Percentiles rank a stretch among this genome's conserved stretches.
Conservation (phyloP, 1,140 invertebrate genomes). For the Pseudomyrmex gracilis region DNA sequence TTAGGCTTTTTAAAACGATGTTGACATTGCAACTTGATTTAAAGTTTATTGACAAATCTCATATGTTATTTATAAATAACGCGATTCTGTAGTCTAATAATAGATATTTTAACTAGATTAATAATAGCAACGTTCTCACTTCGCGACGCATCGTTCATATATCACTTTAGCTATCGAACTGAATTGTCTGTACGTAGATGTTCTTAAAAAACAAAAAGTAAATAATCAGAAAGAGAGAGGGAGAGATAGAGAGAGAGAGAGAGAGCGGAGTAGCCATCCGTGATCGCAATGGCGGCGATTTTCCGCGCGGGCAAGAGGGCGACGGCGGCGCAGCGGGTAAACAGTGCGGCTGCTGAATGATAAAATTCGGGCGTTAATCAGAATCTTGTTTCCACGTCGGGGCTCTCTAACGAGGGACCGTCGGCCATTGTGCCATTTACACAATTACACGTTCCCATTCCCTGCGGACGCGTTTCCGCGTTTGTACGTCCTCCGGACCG, state of each 20-base stretch:
- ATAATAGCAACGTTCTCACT: background rate
- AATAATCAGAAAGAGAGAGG: conserved; percentile 15
- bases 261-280: background rate
- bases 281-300: conserved; percentile 36
- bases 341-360: conserved; percentile 69
- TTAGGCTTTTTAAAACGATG: background rate
- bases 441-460: conserved; percentile 82
- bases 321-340: conserved; percentile 63
- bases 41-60: background rate
- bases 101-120: too few relatives aligned
- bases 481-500: conserved; percentile 68
- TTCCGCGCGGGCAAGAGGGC: conserved; percentile 46
- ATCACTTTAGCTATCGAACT: background rate
- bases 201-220: background rate
- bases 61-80: background rate
- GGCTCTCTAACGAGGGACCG: conserved; percentile 77
- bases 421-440: conserved; percentile 83
- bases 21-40: background rate
- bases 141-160: background rate
- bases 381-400: conserved; percentile 81
- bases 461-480: conserved; percentile 70
- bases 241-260: conserved; percentile 32
- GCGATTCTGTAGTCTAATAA: background rate
- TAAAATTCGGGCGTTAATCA: conserved; percentile 83
- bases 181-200: too few relatives aligned